Evolutionary conservation across 2,797 vertebrate species (phyloP).

Genomic region (Natrix natrix): DNA sequence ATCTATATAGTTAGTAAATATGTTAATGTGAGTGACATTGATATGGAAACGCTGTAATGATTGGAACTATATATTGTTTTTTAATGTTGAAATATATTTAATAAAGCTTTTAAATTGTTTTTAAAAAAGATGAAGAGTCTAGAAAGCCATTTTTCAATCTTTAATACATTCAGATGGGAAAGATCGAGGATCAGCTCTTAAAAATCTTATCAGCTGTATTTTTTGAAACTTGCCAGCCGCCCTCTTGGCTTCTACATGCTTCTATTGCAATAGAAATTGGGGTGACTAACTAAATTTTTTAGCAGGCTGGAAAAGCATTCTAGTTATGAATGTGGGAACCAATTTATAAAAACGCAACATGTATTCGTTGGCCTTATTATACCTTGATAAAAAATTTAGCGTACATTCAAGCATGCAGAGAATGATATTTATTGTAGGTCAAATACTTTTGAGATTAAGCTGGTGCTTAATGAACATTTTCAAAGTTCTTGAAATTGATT

Average conservation of each 20-base stretch:
- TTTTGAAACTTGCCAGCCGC: background rate
- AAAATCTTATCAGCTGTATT: background rate
- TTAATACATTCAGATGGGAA: background rate
- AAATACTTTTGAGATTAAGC: background rate
- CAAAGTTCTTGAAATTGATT: background rate
- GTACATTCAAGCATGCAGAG: background rate
- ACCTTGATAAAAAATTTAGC: background rate
- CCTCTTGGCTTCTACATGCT: background rate
- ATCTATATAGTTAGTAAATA: too few species aligned
- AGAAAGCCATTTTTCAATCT: background rate
- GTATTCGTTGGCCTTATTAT: too few species aligned
- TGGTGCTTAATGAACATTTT: background rate
- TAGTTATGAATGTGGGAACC: background rate
- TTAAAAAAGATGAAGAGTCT: background rate
- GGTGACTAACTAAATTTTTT: background rate
- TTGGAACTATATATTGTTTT: too few species aligned
- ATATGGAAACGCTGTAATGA: too few species aligned
- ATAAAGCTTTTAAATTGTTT: too few species aligned
- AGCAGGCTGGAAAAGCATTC: background rate
- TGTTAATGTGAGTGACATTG: too few species aligned
- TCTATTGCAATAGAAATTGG: background rate
- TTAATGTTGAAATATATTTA: too few species aligned
- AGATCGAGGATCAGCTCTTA: background rate
- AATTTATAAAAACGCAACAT: background rate
- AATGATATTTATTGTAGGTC: background rate